phyloP scores from a whole-genome alignment of 1,140 invertebrate genomes.

The Drosophila pruinosa region DNA sequence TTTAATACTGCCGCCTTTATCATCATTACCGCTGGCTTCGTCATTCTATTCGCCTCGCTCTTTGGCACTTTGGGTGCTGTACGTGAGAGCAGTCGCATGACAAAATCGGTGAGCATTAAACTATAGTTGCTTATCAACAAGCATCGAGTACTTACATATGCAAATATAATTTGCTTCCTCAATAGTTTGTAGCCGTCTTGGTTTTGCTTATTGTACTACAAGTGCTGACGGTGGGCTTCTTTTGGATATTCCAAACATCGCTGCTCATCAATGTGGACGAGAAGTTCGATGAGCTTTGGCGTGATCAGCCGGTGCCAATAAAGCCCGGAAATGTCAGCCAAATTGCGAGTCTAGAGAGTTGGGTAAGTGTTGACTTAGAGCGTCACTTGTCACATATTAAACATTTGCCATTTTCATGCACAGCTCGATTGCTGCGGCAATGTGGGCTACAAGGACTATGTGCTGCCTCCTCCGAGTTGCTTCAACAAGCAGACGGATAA shows the following conservation, averaged over 20 bases:
- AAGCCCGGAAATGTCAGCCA: conserved; percentile 73
- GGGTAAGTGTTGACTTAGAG: conserved; percentile 51
- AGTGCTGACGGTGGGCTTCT: conserved; percentile 58
- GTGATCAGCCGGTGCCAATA: conserved; percentile 66
- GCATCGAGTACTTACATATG: neutral
- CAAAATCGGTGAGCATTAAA: conserved; percentile 53
- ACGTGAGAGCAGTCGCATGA: conserved; percentile 68
- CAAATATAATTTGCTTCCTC: neutral
- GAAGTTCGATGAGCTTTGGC: conserved; percentile 70
- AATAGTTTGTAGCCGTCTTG: conserved; percentile 60
- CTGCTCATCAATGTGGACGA: conserved; percentile 73
- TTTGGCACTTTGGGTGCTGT: conserved; percentile 65
- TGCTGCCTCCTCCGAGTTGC: conserved; percentile 82
- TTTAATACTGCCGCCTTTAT: conserved; percentile 64
- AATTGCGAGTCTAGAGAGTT: conserved; percentile 69
- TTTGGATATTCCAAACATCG: conserved; percentile 72
- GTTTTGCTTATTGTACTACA: conserved; percentile 58
- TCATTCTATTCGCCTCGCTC: conserved; percentile 46
- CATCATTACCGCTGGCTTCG: conserved; percentile 57
- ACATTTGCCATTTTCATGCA: neutral
- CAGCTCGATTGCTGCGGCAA: conserved; percentile 87
- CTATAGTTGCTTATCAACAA: neutral
- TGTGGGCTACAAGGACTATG: conserved; percentile 83
- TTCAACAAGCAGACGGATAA: conserved; percentile 59
- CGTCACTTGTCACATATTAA: neutral